Percentiles rank a stretch among this genome's conserved stretches.
phyloP scores from a whole-genome alignment of 1,140 invertebrate species.

The Brachionus asplanchnoidis region DNA sequence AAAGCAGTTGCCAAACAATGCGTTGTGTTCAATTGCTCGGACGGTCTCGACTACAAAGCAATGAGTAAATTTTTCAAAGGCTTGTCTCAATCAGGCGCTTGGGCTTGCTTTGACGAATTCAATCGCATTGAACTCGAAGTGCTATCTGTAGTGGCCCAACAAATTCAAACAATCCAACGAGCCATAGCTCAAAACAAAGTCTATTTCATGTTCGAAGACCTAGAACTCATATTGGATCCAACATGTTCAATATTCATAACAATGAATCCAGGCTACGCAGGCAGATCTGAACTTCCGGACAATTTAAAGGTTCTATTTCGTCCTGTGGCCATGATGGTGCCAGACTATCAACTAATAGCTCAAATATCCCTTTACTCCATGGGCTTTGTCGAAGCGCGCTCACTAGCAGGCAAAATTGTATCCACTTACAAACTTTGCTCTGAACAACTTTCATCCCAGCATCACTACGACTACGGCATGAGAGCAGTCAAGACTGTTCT shows the following conservation, averaged over 20 bases:
- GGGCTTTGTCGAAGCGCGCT: slow-evolving; percentile 56
- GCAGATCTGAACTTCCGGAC: slow-evolving; percentile 90
- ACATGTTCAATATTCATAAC: slow-evolving; percentile 58
- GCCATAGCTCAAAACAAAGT: slow-evolving; percentile 48
- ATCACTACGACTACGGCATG: slow-evolving; percentile 90
- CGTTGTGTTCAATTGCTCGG: slow-evolving; percentile 59
- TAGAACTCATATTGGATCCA: slow-evolving; percentile 54
- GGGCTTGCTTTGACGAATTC: slow-evolving; percentile 59
- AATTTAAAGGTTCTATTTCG: slow-evolving; percentile 96
- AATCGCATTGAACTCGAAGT: slow-evolving; percentile 77
- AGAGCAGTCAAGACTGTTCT: slow-evolving; percentile 63
- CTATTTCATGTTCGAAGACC: slow-evolving; percentile 57
- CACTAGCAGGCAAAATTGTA: slow-evolving; percentile 34
- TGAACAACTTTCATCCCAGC: slow-evolving; percentile 49
- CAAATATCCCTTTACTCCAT: slow-evolving; percentile 57
- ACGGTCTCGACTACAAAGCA: slow-evolving; percentile 58
- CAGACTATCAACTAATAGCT: slow-evolving; percentile 58
- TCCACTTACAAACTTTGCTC: slow-evolving; percentile 1
- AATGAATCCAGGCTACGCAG: slow-evolving; percentile 90
- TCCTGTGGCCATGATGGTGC: slow-evolving; percentile 98
- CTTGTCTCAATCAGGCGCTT: slow-evolving; percentile 57
- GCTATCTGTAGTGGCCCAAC: slow-evolving; percentile 70
- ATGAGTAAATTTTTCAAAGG: slow-evolving; percentile 60
- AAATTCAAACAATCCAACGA: slow-evolving; percentile 60
- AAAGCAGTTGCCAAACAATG: slow-evolving; percentile 59